Conservation (phyloP, 1,140 invertebrate species). For the Battus philenor region DNA sequence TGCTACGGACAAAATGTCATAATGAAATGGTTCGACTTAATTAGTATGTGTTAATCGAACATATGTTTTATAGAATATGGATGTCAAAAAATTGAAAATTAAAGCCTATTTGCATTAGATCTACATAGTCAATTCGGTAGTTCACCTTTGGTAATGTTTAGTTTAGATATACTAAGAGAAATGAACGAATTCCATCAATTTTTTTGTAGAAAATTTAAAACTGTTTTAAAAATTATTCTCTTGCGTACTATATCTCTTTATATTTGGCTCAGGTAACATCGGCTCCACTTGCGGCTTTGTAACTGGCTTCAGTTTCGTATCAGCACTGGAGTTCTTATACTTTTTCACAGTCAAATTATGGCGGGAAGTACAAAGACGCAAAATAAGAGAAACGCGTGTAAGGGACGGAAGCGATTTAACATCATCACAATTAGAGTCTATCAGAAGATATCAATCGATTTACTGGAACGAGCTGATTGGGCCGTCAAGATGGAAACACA, state of each 20-base stretch:
- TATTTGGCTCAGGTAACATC: conserved; percentile 79
- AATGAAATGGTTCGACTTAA: conserved; percentile 72
- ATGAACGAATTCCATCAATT: too few species aligned
- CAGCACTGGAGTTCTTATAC: conserved; percentile 76
- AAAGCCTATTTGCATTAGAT: too few species aligned
- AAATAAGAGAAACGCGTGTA: conserved; percentile 17
- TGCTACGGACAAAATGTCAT: conserved; percentile 67
- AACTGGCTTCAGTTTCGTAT: conserved; percentile 79
- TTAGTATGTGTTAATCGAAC: conserved; percentile 53
- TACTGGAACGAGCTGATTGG: conserved; percentile 50
- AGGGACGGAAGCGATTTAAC: conserved; percentile 15
- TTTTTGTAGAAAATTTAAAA: too few species aligned
- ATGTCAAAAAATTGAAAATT: too few species aligned
- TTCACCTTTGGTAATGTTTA: too few species aligned
- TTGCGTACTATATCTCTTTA: too few species aligned
- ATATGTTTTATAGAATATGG: too few species aligned
- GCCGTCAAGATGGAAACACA: conserved; percentile 2
- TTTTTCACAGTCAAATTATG: conserved; percentile 67
- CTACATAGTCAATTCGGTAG: too few species aligned
- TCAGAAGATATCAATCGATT: conserved; percentile 42
- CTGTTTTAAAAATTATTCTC: conserved; percentile 25
- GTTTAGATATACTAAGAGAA: neutral
- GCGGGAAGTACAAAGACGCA: conserved; percentile 33
- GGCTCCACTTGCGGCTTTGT: conserved; percentile 79
- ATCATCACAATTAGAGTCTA: conserved; percentile 29